Evolutionary conservation across 2,113 vertebrate species (phyloP), one percentile per base, ranked within the genome.

Genomic region (Casuarius casuarius): DNA sequence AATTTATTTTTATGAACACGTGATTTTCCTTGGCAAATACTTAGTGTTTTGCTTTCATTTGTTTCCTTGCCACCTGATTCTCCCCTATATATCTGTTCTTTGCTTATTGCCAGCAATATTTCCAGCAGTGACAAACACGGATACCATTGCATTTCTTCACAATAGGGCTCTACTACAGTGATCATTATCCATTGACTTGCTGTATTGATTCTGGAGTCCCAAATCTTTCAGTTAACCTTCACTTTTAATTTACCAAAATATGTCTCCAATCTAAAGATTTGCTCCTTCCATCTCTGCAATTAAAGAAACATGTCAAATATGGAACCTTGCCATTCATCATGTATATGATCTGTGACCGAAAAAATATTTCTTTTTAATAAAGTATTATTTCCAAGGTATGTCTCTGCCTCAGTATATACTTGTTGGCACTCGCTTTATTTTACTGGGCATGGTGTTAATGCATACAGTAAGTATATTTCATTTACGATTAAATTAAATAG

Each of bases 211-310:
- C 85, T 74, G 51, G 49, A 92, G 44, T 95, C 33, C 66, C 91
- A 94, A 89, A 81, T 86, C 93, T 38, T 96, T 87, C 62, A 76
- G 44, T 75, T 92, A 88, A 96, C 75, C 92, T 97, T 65, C 91
- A 74, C 77, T 94, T 95, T 81, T 92, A 87, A 95, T 95, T 94
- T 67, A 92, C 68, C 54, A 72, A 86, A 92, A 91, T 62, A 58
- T 31, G 77, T 40, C 38, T 89, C 48, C 85, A 94, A 33, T 82
- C 46, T 80, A 92, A 89, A 95, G 84, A 54, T 67, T 96, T 94
- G 58, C 44, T 96, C 83, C 92, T 83, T 77, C 63, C 48, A 58
- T 51, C 49, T 85, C 49, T 44, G 31, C 95, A 86, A 80, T 13
- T 97, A 84, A 74, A 75, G 83, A 77, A 85, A 44, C 48, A 29